Conservation (phyloP, 30 jellyfish, hydroid and myxozoan species). For the Turritopsis dohrnii region DNA sequence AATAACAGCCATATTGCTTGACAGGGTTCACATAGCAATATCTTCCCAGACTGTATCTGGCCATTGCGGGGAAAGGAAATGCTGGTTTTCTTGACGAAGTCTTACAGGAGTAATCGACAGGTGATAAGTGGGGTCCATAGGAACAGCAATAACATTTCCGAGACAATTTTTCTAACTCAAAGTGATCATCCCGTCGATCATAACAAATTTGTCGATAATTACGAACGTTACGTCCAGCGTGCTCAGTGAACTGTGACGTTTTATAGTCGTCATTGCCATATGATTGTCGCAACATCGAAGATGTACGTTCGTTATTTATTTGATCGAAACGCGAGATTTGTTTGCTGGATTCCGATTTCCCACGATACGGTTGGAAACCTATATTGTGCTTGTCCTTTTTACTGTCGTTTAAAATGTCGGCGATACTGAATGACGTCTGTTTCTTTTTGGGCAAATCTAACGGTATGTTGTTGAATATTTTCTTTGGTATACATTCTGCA, state of each 20-base stretch:
- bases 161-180: neutral
- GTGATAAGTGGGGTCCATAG: neutral
- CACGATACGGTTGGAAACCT: neutral
- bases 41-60: neutral
- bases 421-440: neutral
- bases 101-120: neutral
- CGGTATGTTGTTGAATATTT: neutral
- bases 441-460: neutral
- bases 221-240: neutral
- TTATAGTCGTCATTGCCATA: neutral
- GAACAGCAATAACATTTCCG: neutral
- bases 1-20: neutral
- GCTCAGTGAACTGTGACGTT: neutral
- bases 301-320: neutral
- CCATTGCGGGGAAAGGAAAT: neutral
- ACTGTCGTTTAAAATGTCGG: neutral
- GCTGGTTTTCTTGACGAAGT: neutral
- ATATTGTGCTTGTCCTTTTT: neutral
- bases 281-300: neutral
- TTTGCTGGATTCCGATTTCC: neutral
- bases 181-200: neutral
- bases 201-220: neutral
- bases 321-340: neutral
- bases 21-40: neutral
- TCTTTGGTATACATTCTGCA: neutral